Conservation (phyloP, 2,888 invertebrate genomes). For the Argyra leucocephala region DNA sequence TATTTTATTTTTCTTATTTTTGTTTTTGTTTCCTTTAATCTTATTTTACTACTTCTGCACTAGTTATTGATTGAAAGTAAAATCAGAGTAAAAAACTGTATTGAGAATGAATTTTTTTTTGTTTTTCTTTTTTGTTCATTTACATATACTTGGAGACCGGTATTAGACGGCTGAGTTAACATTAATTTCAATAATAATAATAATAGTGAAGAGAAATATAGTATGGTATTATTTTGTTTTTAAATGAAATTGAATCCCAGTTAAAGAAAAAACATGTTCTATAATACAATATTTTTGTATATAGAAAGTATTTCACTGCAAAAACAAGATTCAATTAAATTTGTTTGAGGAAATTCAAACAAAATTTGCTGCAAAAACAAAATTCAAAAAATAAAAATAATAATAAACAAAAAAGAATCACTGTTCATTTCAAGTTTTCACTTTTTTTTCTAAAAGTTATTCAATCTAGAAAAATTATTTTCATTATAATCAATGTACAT, state of each 20-base stretch:
- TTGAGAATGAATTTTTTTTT: neutral
- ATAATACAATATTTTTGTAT: no score
- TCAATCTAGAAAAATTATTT: no score
- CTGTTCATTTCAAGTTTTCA: no score
- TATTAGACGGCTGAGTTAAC: neutral
- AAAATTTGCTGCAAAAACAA: no score
- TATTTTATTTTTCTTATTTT: neutral
- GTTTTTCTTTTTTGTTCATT: neutral
- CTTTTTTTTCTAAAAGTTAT: no score
- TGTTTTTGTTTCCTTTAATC: neutral
- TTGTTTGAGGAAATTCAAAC: no score
- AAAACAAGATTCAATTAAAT: no score
- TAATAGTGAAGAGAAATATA: neutral
- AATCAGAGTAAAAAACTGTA: slow-evolving; percentile 6
- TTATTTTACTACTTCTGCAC: neutral
- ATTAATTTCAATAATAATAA: neutral
- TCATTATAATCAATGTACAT: no score
- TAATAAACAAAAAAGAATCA: no score
- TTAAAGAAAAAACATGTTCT: neutral
- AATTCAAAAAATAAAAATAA: no score
- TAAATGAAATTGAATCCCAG: neutral
- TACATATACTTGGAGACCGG: neutral
- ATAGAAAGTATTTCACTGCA: no score
- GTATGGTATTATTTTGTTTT: neutral
- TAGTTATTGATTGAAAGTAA: slow-evolving; percentile 6